Evolutionary conservation across 2,113 vertebrate genomes (phyloP).

Genomic region (Gracilinanus agilis): DNA sequence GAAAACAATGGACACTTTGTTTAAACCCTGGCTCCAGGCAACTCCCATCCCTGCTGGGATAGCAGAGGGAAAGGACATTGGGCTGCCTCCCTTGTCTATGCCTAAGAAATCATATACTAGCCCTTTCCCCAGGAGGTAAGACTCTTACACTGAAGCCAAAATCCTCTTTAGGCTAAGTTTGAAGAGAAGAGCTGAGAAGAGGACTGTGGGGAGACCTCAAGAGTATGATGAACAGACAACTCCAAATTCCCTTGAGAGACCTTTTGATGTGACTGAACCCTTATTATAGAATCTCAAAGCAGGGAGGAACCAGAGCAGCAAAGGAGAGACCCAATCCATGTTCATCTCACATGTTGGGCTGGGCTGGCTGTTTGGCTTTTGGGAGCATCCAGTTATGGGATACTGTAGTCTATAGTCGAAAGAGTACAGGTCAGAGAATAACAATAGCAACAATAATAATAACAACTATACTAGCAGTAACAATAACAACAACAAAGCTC

Average conservation of each 20-base stretch:
- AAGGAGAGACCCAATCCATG: neutral
- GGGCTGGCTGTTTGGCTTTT: neutral
- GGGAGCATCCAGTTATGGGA: neutral
- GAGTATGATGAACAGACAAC: neutral
- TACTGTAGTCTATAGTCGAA: neutral
- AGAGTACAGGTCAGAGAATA: neutral
- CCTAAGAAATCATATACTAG: conserved; percentile 65
- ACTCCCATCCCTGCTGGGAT: conserved; percentile 52
- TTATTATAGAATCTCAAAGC: neutral
- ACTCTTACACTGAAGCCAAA: conserved; percentile 26
- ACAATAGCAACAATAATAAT: neutral
- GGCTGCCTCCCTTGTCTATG: conserved; percentile 38
- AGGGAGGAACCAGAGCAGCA: neutral
- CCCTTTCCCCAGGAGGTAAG: conserved; percentile 32
- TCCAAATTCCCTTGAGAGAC: neutral
- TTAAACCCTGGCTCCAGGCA: conserved; percentile 52
- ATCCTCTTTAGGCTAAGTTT: conserved; percentile 9
- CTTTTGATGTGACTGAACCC: neutral
- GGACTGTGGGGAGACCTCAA: neutral
- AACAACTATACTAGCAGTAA: neutral
- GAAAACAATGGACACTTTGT: conserved; percentile 60
- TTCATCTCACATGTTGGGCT: neutral
- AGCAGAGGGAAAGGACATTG: conserved; percentile 21
- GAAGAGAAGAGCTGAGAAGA: neutral
- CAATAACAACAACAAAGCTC: neutral